Evolutionary conservation across 2,888 invertebrate genomes (phyloP).

Genomic region (Eilema depressum): DNA sequence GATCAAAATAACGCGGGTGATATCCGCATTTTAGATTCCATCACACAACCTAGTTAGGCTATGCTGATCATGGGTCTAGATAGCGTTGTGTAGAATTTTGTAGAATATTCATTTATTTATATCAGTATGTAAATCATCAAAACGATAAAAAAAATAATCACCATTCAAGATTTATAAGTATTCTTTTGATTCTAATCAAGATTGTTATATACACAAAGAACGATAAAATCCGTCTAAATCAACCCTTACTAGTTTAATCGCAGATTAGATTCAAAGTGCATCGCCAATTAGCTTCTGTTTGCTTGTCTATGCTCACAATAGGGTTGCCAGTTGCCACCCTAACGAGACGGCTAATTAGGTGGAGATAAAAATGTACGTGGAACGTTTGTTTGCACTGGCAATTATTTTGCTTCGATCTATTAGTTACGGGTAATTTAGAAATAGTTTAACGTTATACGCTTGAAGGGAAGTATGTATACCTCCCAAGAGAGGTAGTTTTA

Average conservation of each 20-base stretch:
- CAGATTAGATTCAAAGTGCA: conserved; percentile 57
- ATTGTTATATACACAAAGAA: background rate
- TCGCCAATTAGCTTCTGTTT: conserved; percentile 57
- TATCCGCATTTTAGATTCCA: no score
- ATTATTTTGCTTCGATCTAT: conserved; percentile 17
- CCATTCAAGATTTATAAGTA: no score
- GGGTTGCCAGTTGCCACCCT: conserved; percentile 41
- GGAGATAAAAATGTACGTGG: conserved; percentile 17
- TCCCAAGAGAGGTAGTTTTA: no score
- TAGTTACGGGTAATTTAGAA: conserved; percentile 5
- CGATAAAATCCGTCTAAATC: conserved; percentile 33
- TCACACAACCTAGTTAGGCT: no score
- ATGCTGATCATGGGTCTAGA: no score
- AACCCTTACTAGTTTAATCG: conserved; percentile 47
- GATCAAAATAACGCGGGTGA: no score
- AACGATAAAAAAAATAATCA: no score
- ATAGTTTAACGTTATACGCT: background rate
- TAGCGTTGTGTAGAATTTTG: no score
- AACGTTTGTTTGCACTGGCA: conserved; percentile 17
- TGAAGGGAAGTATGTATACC: background rate
- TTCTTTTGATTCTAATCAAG: background rate
- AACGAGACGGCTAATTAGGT: conserved; percentile 52
- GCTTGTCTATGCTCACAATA: conserved; percentile 47
- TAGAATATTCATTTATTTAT: no score
- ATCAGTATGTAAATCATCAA: no score